Base-by-base conservation (phyloP, 2,113 vertebrate genomes). In the Felis chaus region DNA sequence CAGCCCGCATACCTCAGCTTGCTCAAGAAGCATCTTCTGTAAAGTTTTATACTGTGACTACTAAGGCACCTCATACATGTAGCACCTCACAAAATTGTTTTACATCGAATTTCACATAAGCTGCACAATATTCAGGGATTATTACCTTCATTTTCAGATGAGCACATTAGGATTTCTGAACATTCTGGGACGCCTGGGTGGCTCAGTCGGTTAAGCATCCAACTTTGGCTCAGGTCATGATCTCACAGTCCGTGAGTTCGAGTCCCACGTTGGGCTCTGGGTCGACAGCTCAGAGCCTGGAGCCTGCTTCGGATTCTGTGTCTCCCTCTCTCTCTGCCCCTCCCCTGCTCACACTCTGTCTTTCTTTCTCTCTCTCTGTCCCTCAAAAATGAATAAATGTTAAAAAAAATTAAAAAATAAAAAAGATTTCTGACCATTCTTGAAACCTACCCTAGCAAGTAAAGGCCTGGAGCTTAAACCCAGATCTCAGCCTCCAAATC, bases 131-230 rank as follows among this genome's bases (percentile, higher is more conserved):
- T 1, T 0, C 2, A 36, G 23, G n/a, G 16, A 79, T 69, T 12
- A 29, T 45, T n/a, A 33, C 53, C 27, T 15, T 88, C 33, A 53
- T 88, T 93, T 91, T 86, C 91, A 57, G 85, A 79, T 36, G 39
- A 84, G 4, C 57, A 71, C 39, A 39, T 50, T 48, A 33, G 55
- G 19, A 66, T 53, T 48, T 63, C 66, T 55, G 14, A 88, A 12
- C 23, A 36, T 91, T 83, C 53, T 78, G 15, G 57, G 57, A 8
- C 8, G 0, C 57, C 57, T 61, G 57, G 55, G 21, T 61, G 21
- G 57, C 19, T 61, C 57, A 21, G 21, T 61, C 57, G 8, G 21
- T 25, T 61, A 61, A 61, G 57, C 21, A 8, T 61, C 57, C 57
- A 61, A 61, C 57, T 61, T 61, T 8, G 57, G 57, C 8, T 61